A percentile compares a stretch with the other conserved stretches of the same genome.
Conservation (phyloP, 2,113 vertebrate genomes). For the Eolophus roseicapilla region DNA sequence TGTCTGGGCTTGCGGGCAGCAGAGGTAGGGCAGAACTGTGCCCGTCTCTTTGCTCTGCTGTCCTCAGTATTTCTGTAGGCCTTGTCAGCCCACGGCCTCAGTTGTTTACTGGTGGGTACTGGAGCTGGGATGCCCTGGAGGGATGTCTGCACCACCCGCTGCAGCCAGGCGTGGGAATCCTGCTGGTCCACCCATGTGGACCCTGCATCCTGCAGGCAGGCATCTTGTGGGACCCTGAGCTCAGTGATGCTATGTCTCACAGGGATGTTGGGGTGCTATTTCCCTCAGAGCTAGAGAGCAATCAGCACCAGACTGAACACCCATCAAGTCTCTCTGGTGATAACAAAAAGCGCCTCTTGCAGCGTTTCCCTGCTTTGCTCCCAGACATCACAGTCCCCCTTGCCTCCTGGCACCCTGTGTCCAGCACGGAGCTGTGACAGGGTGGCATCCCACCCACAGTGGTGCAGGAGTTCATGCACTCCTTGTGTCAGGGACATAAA, state of each 20-base stretch:
- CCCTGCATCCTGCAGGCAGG: not conserved
- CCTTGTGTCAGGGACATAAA: not conserved
- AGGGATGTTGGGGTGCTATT: not conserved
- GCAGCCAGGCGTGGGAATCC: not conserved
- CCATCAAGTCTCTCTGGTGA: not conserved
- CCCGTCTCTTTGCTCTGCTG: not conserved
- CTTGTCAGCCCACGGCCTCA: not conserved
- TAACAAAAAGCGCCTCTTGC: not conserved
- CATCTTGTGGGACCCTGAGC: not conserved
- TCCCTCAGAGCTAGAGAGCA: not conserved
- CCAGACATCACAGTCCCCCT: not conserved
- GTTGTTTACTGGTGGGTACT: not conserved
- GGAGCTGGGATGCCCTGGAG: not conserved
- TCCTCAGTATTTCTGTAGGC: not conserved
- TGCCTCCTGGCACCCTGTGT: not conserved
- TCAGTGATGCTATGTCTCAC: fast-evolving
- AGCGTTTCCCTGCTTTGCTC: not conserved
- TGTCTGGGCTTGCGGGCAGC: not conserved
- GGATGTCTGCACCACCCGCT: not conserved
- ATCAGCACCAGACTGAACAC: not conserved
- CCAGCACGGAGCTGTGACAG: not conserved
- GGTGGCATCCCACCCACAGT: not conserved
- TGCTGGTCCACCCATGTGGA: not conserved
- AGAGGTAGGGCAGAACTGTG: not conserved
- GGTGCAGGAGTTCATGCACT: fast-evolving